Evolutionary conservation across 1,140 invertebrate genomes (phyloP).

Genomic region (Frieseomelitta varia): DNA sequence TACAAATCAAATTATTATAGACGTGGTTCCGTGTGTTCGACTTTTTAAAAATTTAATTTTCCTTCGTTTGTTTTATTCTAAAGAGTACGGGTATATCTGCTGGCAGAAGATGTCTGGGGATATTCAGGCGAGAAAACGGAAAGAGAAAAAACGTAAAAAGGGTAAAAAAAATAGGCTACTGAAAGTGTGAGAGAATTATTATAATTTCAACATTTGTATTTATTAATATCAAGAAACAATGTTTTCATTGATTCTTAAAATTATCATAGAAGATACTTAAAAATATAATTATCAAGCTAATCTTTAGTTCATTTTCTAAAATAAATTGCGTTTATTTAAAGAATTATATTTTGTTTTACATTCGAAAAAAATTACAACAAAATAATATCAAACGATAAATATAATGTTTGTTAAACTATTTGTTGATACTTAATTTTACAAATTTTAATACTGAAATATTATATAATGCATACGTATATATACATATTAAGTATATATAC

Average conservation of each 20-base stretch:
- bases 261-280: neutral
- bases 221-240: slow-evolving; percentile 60
- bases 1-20: slow-evolving; percentile 66
- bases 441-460: neutral
- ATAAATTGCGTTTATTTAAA: neutral
- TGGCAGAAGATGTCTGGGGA: slow-evolving; percentile 87
- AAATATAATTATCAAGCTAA: neutral
- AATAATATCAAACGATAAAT: neutral
- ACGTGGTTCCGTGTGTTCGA: slow-evolving; percentile 47
- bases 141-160: slow-evolving; percentile 88
- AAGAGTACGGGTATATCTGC: slow-evolving; percentile 37
- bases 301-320: neutral
- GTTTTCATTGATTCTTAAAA: slow-evolving; percentile 62
- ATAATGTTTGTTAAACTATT: neutral
- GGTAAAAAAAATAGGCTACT: slow-evolving; percentile 79
- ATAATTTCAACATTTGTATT: slow-evolving; percentile 61
- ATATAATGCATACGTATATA: slow-evolving; percentile 6
- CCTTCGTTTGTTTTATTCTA: slow-evolving; percentile 21
- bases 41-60: slow-evolving; percentile 50
- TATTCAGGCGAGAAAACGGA: slow-evolving; percentile 87
- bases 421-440: neutral
- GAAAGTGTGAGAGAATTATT: slow-evolving; percentile 64
- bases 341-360: neutral
- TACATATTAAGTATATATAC: neutral
- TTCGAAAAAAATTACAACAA: neutral